Percentiles rank a stretch among this genome's conserved stretches.
Evolutionary conservation across 2,888 invertebrate genomes (phyloP).

Genomic region (Sabatieria punctata): DNA sequence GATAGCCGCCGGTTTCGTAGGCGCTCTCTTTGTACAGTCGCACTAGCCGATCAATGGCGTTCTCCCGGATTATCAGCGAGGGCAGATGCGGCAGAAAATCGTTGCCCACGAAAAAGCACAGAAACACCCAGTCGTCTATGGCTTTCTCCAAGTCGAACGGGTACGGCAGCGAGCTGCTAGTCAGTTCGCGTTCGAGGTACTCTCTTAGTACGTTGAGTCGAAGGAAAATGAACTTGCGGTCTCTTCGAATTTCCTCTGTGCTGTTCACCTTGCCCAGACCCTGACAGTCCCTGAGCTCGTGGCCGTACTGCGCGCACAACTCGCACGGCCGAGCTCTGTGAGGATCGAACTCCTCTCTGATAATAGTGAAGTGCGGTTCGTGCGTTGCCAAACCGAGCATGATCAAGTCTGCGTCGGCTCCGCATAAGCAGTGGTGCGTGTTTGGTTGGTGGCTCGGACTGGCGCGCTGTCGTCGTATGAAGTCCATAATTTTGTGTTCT

Average conservation of each 20-base stretch:
- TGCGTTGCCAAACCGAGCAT: slow-evolving; percentile 97
- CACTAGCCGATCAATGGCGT: slow-evolving; percentile 82
- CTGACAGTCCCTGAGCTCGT: slow-evolving; percentile 36
- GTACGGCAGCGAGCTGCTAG: slow-evolving; percentile 81
- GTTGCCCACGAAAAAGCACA: slow-evolving; percentile 81
- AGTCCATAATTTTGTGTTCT: slow-evolving; percentile 99
- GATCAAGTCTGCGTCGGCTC: slow-evolving; percentile 85
- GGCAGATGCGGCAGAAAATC: slow-evolving; percentile 96
- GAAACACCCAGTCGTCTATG: slow-evolving; percentile 88
- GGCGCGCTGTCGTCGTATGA: slow-evolving; percentile 79
- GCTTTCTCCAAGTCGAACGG: slow-evolving; percentile 81
- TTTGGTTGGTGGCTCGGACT: slow-evolving; percentile 74
- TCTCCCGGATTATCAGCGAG: slow-evolving; percentile 66
- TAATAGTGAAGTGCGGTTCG: slow-evolving; percentile 96
- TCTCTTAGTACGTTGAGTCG: slow-evolving; percentile 79
- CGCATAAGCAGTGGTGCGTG: slow-evolving; percentile 89
- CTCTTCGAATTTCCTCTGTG: slow-evolving; percentile 31
- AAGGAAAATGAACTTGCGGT: slow-evolving; percentile 42
- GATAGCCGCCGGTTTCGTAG: slow-evolving; percentile 73
- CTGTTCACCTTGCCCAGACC: slow-evolving; percentile 31
- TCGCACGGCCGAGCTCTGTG: slow-evolving; percentile 90
- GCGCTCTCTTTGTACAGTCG: slow-evolving; percentile 82
- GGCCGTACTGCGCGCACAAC: slow-evolving; percentile 56
- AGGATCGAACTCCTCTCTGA: slow-evolving; percentile 88
- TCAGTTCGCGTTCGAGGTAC: slow-evolving; percentile 70